Base-by-base conservation (phyloP, 1,140 invertebrate species). In the Druon quercuslanigerum region DNA sequence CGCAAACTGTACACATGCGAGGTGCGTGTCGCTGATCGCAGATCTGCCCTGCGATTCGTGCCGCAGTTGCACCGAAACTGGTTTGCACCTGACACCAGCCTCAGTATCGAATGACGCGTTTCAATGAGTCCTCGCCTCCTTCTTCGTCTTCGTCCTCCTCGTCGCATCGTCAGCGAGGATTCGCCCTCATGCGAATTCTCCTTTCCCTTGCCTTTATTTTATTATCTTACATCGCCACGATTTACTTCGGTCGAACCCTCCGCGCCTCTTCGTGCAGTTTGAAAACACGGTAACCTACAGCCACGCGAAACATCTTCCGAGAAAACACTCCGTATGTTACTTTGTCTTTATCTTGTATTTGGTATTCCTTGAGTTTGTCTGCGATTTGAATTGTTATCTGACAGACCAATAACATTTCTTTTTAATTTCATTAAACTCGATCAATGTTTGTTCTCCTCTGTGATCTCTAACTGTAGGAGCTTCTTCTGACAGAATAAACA, bases 71-170 rank as follows among this genome's bases (percentile, higher is more conserved):
- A 80, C 79, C 79, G 79, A 87, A 91, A 90, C 89, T 87, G 89
- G 90, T 90, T 90, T 90, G 89, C 90, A 91, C 90, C 88, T 90
- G 90, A 91, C 89, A 90, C 89, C 83, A 78, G 78, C 81, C 79
- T 86, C 80, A 85, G 83, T 88, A 91, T 90, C 88, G 86, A 88
- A 90, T 90, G 89, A 90, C 88, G 89, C 87, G 84, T 88, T 90
- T 89, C 87, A 89, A 88, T 89, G 87, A 87, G 72, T 72, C 71
- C 75, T 75, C 54, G 40, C 40, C 52, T 71, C 75, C 76, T 83
- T 73, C 70, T 82, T 83, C 77, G 77, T 82, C 79, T 50, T 71
- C 57, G 79, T 84, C 78, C 51, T 51, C 50, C 19, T n/a, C 50
- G 75, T 72, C 75, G 16, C 33, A 74, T 72, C 75, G 78, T 76